A percentile compares a stretch with the other conserved stretches of the same genome.
Conservation (phyloP, 2,113 vertebrate genomes). For the Ciconia boyciana region DNA sequence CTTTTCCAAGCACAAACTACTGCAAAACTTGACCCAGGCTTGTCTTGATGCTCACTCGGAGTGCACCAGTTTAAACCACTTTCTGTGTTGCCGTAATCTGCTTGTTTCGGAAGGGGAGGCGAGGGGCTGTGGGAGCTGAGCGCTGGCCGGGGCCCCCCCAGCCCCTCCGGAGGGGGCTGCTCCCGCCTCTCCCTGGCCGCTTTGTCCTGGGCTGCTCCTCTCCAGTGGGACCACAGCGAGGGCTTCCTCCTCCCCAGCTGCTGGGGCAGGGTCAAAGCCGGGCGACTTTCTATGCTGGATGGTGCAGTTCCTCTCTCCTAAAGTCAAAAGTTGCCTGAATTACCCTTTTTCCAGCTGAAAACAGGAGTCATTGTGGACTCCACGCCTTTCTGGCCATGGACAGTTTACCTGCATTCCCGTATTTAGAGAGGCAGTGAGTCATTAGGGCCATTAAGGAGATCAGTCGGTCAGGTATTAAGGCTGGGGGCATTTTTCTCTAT, state of each 20-base stretch:
- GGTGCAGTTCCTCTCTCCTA: not conserved
- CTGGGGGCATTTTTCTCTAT: conserved; percentile 61
- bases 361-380: not conserved
- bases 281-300: not conserved
- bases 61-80: not conserved
- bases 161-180: not conserved
- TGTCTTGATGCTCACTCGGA: not conserved
- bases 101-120: not conserved
- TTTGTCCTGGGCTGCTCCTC: not conserved
- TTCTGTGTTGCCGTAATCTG: not conserved
- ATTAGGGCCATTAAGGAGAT: conserved; percentile 69
- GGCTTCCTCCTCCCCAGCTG: not conserved
- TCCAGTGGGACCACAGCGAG: not conserved
- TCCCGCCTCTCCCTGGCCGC: not conserved
- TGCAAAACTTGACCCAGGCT: not conserved
- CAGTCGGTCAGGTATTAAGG: conserved; percentile 77
- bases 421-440: conserved; percentile 71
- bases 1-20: not conserved
- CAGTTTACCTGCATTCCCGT: conserved; percentile 55
- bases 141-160: accelerated
- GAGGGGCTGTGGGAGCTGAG: not conserved
- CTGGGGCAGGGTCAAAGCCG: not conserved
- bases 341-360: not conserved
- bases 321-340: not conserved
- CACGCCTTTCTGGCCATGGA: not conserved